Conservation (phyloP, 2,113 vertebrate genomes). For the Peromyscus californicus region DNA sequence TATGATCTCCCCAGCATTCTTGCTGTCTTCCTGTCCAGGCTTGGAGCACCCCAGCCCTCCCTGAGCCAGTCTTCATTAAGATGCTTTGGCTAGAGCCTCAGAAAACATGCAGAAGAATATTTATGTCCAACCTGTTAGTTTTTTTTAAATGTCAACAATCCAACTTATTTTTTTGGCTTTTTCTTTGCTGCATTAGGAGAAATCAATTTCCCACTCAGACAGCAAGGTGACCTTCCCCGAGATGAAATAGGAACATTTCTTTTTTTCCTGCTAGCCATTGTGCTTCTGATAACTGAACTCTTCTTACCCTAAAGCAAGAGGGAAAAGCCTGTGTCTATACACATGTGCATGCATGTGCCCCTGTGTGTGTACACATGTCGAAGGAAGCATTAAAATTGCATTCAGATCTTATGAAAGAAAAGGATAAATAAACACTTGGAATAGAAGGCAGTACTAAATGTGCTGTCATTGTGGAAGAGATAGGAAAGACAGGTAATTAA, state of each 20-base stretch:
- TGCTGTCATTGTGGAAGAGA: neutral
- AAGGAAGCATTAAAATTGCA: neutral
- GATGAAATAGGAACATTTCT: slow-evolving; percentile 56
- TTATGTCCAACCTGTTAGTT: slow-evolving; percentile 55
- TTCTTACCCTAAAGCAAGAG: neutral
- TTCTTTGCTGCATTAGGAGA: slow-evolving; percentile 71
- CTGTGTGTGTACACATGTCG: neutral
- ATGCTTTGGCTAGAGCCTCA: slow-evolving; percentile 14
- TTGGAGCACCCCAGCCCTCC: neutral
- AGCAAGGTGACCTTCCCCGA: slow-evolving; percentile 76
- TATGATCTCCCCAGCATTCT: neutral
- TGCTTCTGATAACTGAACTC: slow-evolving; percentile 52
- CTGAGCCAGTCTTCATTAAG: slow-evolving; percentile 36
- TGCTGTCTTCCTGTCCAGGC: neutral
- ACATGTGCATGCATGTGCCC: neutral
- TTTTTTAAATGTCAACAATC: slow-evolving; percentile 74
- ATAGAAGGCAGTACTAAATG: neutral
- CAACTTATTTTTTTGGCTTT: slow-evolving; percentile 72
- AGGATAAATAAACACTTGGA: neutral
- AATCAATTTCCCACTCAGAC: slow-evolving; percentile 72
- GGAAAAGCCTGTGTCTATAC: neutral
- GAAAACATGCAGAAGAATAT: slow-evolving; percentile 11
- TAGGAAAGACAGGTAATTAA: neutral
- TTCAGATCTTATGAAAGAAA: slow-evolving; percentile 12
- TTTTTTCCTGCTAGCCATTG: slow-evolving; percentile 25